Evolutionary conservation across 23 tunicate genomes (phyloP), one percentile per base, ranked within the genome.

Genomic region (Diplosoma virens): DNA sequence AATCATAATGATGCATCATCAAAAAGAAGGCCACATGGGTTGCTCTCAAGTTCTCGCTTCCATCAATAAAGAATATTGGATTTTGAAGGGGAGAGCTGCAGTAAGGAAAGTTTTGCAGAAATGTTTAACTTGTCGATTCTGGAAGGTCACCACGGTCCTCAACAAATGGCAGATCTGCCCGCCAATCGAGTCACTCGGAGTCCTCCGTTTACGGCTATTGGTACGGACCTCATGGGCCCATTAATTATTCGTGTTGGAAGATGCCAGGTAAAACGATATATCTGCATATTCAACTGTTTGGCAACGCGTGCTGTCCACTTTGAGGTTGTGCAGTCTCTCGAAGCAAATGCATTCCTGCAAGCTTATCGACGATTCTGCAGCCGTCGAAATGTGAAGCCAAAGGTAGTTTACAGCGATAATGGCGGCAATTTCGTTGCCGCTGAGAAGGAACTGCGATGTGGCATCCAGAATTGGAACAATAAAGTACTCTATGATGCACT

Each of bases 271-370:
- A 61, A 61, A 29, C 69, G 69, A 27, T 61, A 29, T n/a, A 27
- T 61, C n/a, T 61, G 69, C 69, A 61, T 61, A 7, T 61, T 61
- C 35, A 61, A 27, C 35, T 61, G 69, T n/a, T n/a, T 61, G 69
- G 69, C 34, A 3, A 26, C 69, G 7, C 17, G 69, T 5, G 69
- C 35, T 16, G n/a, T 61, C 7, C 69, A 61, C 35, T 22, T 61
- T 5, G 69, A 61, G n/a, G 69, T 29, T 3, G 69, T 29, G 69
- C 6, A 22, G 21, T 55, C 63, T 16, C 24, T 11, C 17, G 63
- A 55, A 16, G 63, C 24, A 20, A 55, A 25, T 20, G 21, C 24
- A 6, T 55, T 55, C 63, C 63, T 55, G 4, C 63, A 55, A 20
- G 63, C 63, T 14, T 55, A 55, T 55, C 63, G 63, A 16, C 63